Evolutionary conservation across 2,888 invertebrate genomes (phyloP).

Genomic region (Palloptera scutellata): DNA sequence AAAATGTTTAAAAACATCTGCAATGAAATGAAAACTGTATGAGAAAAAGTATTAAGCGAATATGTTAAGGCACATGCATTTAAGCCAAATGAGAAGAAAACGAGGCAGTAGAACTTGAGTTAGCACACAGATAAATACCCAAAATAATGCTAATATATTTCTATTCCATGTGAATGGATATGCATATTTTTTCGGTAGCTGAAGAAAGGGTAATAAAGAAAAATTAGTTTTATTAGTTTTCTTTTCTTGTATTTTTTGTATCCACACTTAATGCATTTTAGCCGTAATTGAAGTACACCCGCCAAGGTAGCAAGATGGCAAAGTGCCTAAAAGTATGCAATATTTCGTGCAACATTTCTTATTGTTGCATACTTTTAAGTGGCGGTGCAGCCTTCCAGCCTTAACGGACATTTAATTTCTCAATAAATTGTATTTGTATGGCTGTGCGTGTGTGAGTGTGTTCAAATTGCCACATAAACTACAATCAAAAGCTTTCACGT

Average conservation of each 20-base stretch:
- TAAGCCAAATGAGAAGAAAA: slow-evolving; percentile 7
- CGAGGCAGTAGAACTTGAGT: not conserved
- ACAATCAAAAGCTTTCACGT: slow-evolving; percentile 23
- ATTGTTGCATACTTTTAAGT: not conserved
- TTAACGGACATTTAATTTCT: slow-evolving; percentile 1
- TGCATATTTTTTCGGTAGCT: too few species aligned
- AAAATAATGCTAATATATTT: slow-evolving; percentile 24
- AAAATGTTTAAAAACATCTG: slow-evolving; percentile 8
- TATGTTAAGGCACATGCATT: slow-evolving; percentile 25
- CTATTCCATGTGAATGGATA: not conserved
- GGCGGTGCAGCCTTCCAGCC: not conserved
- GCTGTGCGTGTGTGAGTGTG: not conserved
- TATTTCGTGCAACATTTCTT: not conserved
- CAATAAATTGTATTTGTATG: slow-evolving; percentile 18
- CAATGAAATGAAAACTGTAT: slow-evolving; percentile 9
- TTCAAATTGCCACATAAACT: slow-evolving; percentile 27
- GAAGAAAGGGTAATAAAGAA: too few species aligned
- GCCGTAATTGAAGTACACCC: slow-evolving; percentile 23
- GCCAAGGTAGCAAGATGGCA: not conserved
- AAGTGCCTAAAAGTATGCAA: not conserved
- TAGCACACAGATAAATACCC: not conserved
- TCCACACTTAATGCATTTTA: slow-evolving; percentile 26
- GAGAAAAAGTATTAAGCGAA: slow-evolving; percentile 14
- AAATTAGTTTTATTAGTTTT: too few species aligned
- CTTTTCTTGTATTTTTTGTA: too few species aligned